Evolutionary conservation across 2,797 vertebrate genomes (phyloP).

Genomic region (Synaphobranchus kaupii): DNA sequence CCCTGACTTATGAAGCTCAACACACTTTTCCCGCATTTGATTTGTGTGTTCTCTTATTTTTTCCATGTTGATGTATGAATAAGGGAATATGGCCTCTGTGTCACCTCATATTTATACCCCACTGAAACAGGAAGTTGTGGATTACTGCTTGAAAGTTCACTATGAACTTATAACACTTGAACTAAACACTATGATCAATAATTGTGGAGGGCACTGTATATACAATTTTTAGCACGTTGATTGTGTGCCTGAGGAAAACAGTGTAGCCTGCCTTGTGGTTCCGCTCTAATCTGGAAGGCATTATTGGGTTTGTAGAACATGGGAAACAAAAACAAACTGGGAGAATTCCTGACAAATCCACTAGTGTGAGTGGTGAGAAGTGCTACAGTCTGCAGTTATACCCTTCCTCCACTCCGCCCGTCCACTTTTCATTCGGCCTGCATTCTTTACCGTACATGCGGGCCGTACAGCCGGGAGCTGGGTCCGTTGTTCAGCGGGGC

Average conservation of each 20-base stretch:
- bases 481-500: slow-evolving; percentile 49
- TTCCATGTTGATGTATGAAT: no score
- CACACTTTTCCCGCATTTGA: no score
- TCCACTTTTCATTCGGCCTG: slow-evolving; percentile 48
- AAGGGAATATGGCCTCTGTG: no score
- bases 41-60: no score
- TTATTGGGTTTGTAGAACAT: slow-evolving; percentile 74
- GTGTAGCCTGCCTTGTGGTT: slow-evolving; percentile 56
- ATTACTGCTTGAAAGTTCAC: no score
- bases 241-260: slow-evolving; percentile 66
- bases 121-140: no score
- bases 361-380: slow-evolving; percentile 56
- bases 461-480: slow-evolving; percentile 46
- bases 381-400: slow-evolving; percentile 64
- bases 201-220: no score
- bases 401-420: slow-evolving; percentile 56
- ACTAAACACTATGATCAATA: no score
- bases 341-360: slow-evolving; percentile 67
- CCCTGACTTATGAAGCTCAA: no score
- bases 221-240: slow-evolving; percentile 48
- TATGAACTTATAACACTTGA: no score
- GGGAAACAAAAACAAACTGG: slow-evolving; percentile 75
- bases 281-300: slow-evolving; percentile 73
- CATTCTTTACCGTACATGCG: slow-evolving; percentile 42
- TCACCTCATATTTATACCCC: no score